phyloP scores from a whole-genome alignment of 2,797 vertebrate genomes.

The Moxostoma hubbsi region DNA sequence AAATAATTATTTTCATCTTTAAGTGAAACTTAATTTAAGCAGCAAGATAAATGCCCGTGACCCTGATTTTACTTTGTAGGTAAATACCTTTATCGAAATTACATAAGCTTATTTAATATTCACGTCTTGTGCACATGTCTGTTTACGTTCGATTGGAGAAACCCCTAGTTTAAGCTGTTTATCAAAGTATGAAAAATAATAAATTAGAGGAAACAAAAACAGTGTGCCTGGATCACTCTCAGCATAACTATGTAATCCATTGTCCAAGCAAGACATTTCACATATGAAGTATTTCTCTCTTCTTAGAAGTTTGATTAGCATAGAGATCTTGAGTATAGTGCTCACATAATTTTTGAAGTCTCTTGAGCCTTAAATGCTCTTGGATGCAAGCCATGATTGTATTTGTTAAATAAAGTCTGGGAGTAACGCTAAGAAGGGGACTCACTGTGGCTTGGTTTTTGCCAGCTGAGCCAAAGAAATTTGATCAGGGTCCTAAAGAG shows the following conservation, averaged over 20 bases:
- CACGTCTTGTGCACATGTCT: not conserved
- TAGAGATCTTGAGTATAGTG: constrained; percentile 5
- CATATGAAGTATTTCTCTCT: constrained; percentile 35
- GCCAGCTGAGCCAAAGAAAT: constrained; percentile 23
- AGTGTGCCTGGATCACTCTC: not conserved
- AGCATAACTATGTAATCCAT: not conserved
- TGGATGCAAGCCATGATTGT: constrained; percentile 44
- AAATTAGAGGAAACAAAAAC: too few species aligned
- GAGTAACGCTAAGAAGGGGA: constrained; percentile 1
- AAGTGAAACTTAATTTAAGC: not conserved
- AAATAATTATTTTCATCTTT: too few species aligned
- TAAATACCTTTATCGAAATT: not conserved
- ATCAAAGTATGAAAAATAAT: not conserved
- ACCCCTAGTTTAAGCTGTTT: too few species aligned
- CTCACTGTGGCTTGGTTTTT: constrained; percentile 23
- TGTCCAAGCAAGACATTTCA: constrained; percentile 4
- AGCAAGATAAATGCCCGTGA: not conserved
- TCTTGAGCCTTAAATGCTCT: constrained; percentile 33
- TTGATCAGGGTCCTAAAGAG: constrained; percentile 26
- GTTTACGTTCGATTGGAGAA: too few species aligned
- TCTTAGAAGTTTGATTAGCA: constrained; percentile 39
- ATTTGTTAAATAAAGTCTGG: constrained; percentile 44
- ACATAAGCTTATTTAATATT: not conserved
- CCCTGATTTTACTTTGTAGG: not conserved
- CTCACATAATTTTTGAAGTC: constrained; percentile 28